Evolutionary conservation across 2,113 vertebrate genomes (phyloP).

Genomic region (Sapayoa aenigma): DNA sequence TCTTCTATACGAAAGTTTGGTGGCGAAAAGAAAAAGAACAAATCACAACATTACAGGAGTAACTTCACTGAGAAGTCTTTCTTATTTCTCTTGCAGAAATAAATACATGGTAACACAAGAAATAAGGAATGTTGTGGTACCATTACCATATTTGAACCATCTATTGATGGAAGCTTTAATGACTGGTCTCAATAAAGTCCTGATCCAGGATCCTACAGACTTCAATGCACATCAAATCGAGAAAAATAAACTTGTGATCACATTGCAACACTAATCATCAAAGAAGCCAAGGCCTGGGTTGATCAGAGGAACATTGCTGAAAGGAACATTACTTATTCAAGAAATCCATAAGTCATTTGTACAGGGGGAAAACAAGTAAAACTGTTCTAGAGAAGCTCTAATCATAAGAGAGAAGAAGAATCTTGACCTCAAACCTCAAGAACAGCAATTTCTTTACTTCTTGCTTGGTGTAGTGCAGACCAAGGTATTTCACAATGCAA

Average conservation of each 20-base stretch:
- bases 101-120: background rate
- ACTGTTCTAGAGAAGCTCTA: background rate
- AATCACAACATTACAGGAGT: background rate
- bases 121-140: background rate
- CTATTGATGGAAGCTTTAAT: background rate
- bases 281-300: background rate
- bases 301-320: background rate
- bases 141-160: background rate
- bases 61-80: background rate
- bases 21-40: background rate
- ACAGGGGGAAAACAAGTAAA: background rate
- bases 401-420: background rate
- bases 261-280: background rate
- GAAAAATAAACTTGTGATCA: background rate
- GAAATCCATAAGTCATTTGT: background rate
- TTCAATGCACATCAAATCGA: background rate
- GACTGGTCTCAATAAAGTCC: background rate
- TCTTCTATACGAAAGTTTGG: background rate
- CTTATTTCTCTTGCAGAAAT: background rate
- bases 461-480: background rate
- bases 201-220: background rate
- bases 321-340: background rate
- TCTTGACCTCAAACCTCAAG: background rate
- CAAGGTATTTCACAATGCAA: background rate
- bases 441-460: background rate